Conservation (phyloP, 2,113 vertebrate genomes). For the Oncorhynchus nerka region DNA sequence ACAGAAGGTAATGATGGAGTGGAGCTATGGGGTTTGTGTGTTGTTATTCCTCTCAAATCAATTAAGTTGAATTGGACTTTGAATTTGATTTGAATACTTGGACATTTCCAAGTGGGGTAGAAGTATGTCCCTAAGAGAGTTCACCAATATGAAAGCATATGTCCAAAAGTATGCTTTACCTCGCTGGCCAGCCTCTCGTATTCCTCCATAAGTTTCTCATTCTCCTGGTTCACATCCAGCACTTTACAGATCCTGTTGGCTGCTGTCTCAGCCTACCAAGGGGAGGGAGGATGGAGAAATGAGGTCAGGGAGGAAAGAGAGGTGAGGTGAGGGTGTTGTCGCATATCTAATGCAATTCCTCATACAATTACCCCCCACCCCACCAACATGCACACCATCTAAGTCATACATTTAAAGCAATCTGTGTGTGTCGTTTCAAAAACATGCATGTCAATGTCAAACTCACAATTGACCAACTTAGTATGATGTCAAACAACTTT, state of each 20-base stretch:
- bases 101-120: neutral
- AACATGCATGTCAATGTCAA: neutral
- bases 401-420: neutral
- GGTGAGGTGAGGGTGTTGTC: neutral
- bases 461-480: neutral
- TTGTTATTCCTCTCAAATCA: too few species aligned
- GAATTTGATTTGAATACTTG: neutral
- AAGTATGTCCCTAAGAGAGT: neutral
- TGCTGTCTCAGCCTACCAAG: conserved; percentile 90
- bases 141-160: neutral
- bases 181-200: conserved; percentile 97
- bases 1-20: too few species aligned
- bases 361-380: too few species aligned
- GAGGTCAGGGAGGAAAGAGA: neutral
- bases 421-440: neutral
- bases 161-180: conserved; percentile 70
- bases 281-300: neutral
- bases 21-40: too few species aligned
- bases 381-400: neutral
- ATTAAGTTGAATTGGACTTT: too few species aligned
- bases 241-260: conserved; percentile 99
- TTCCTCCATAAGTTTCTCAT: conserved; percentile 98
- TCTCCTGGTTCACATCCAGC: conserved; percentile 98
- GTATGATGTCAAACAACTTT: too few species aligned
- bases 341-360: too few species aligned